Percentiles rank a stretch among this genome's conserved stretches.
These are phyloP conservation scores for Yponomeuta evonymella DNA, from an alignment of 2,888 invertebrate genomes.

Conservation along the genomic window DNA sequence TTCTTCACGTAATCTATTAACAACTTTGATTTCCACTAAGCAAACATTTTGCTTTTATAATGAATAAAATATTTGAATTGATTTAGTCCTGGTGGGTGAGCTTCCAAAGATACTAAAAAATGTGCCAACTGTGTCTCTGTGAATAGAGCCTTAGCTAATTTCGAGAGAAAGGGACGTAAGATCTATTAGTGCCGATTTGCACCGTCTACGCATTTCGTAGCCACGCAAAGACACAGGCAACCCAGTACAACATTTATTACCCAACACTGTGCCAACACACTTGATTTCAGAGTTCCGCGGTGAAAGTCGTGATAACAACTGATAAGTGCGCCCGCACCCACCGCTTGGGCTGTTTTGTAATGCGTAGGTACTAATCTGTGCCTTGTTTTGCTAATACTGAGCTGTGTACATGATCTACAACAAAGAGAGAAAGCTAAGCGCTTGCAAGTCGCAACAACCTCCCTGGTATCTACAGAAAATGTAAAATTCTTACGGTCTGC, in stretches of 20 bases:
- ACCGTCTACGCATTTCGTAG: neutral
- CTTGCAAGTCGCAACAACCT: too few relatives aligned
- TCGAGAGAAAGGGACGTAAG: too few relatives aligned
- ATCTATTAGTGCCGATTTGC: neutral
- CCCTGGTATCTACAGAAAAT: too few relatives aligned
- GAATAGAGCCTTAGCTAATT: too few relatives aligned
- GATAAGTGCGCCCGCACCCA: conserved; percentile 24
- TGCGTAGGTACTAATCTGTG: neutral
- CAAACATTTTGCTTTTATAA: too few relatives aligned
- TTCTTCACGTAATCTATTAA: too few relatives aligned
- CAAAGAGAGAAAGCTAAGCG: neutral
- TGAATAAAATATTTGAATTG: too few relatives aligned
- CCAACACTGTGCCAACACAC: conserved; percentile 18
- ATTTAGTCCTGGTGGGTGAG: too few relatives aligned
- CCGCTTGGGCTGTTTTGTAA: neutral
- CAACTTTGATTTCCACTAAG: too few relatives aligned
- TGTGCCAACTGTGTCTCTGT: too few relatives aligned
- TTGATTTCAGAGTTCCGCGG: conserved; percentile 32
- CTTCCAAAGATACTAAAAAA: too few relatives aligned
- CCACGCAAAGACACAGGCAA: neutral
- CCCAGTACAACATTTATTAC: neutral
- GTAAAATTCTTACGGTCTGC: too few relatives aligned
- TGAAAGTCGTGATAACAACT: conserved; percentile 38
- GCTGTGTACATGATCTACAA: neutral
- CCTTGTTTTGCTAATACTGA: neutral